Evolutionary conservation across 1,140 invertebrate species (phyloP).

Genomic region (Diabrotica undecimpunctata): DNA sequence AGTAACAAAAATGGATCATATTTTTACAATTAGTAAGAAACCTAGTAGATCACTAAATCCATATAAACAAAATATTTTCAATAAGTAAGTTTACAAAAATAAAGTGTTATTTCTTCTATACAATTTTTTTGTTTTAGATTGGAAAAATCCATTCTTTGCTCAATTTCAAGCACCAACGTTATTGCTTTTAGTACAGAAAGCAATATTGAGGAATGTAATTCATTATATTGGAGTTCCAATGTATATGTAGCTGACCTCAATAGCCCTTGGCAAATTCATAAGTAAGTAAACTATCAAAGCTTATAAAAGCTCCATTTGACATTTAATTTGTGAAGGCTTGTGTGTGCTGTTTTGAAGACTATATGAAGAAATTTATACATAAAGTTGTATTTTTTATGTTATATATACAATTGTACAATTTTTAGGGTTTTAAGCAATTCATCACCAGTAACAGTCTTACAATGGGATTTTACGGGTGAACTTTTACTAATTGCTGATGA

Average conservation of each 20-base stretch:
- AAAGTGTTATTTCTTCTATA: not conserved
- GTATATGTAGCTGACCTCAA: slow-evolving; percentile 86
- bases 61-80: slow-evolving; percentile 33
- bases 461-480: slow-evolving; percentile 81
- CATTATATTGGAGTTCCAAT: slow-evolving; percentile 69
- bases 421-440: slow-evolving; percentile 55
- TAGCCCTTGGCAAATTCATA: slow-evolving; percentile 76
- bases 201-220: slow-evolving; percentile 62
- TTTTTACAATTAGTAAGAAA: slow-evolving; percentile 40
- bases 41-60: slow-evolving; percentile 31
- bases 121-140: slow-evolving; percentile 32
- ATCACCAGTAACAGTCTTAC: slow-evolving; percentile 67
- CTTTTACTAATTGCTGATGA: slow-evolving; percentile 73
- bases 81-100: slow-evolving; percentile 27
- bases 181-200: slow-evolving; percentile 75
- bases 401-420: slow-evolving; percentile 22
- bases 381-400: too few relatives aligned
- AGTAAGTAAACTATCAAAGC: slow-evolving; percentile 51
- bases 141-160: slow-evolving; percentile 53
- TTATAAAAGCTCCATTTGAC: not conserved
- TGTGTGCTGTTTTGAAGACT: too few relatives aligned
- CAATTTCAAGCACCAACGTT: slow-evolving; percentile 75
- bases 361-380: too few relatives aligned
- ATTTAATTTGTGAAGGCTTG: too few relatives aligned
- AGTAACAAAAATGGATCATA: slow-evolving; percentile 39